Conservation (phyloP, 1,140 invertebrate genomes). For the Brachionus calyciflorus region DNA sequence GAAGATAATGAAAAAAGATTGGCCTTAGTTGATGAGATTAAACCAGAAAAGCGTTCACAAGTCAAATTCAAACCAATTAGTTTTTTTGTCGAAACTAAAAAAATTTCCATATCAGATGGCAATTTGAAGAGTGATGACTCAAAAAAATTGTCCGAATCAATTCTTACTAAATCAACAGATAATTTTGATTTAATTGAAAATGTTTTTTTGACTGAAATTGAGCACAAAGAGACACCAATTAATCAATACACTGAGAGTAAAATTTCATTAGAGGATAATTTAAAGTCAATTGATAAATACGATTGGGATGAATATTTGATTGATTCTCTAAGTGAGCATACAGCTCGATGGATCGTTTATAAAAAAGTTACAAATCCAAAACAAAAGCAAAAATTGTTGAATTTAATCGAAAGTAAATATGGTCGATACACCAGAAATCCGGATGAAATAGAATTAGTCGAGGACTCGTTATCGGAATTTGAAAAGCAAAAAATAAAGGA, state of each 20-base stretch:
- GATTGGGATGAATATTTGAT: constrained; percentile 38
- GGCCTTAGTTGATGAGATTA: neutral
- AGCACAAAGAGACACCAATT: neutral
- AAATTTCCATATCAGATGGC: too few species aligned
- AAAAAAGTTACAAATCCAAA: neutral
- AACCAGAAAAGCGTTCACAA: neutral
- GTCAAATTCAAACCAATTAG: neutral
- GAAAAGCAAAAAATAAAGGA: constrained; percentile 15
- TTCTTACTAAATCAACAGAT: neutral
- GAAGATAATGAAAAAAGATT: neutral
- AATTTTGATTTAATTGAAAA: neutral
- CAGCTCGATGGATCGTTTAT: constrained; percentile 16
- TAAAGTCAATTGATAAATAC: neutral
- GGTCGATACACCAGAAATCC: neutral
- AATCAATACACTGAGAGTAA: neutral
- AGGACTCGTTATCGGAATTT: neutral
- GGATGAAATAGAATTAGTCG: constrained; percentile 11
- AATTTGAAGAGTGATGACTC: too few species aligned
- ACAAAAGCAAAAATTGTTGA: constrained; percentile 10
- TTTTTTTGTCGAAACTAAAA: neutral
- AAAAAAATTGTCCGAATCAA: neutral
- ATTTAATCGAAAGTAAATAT: constrained; percentile 17
- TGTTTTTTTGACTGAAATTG: constrained; percentile 19
- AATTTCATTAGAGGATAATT: neutral
- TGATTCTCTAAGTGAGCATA: constrained; percentile 33